phyloP scores from a whole-genome alignment of 2,113 vertebrate species.

The Antidorcas marsupialis region DNA sequence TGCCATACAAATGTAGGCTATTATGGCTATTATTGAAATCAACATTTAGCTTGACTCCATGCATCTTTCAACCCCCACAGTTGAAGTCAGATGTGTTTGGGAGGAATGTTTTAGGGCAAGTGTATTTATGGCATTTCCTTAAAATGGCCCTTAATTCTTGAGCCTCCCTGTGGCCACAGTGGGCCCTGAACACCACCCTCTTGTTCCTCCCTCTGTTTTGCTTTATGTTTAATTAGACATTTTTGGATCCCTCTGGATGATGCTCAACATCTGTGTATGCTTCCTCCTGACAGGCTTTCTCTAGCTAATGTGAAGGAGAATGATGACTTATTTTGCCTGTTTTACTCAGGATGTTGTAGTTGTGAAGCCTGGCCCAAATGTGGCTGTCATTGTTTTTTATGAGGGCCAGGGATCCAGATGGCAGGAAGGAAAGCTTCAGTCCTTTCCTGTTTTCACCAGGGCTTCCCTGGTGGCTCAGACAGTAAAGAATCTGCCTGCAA shows the following conservation, averaged over 20 bases:
- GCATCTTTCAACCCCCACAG: not conserved
- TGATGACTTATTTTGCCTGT: slow-evolving; percentile 44
- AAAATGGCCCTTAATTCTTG: not conserved
- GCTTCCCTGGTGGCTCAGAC: not conserved
- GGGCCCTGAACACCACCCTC: not conserved
- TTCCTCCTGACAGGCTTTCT: not conserved
- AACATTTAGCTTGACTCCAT: not conserved
- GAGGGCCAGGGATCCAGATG: not conserved
- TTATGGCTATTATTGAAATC: not conserved
- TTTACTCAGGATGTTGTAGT: slow-evolving; percentile 31
- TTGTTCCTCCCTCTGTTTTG: not conserved
- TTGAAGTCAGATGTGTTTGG: not conserved
- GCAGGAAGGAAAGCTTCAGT: not conserved
- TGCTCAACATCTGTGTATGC: slow-evolving; percentile 29
- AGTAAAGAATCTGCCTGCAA: not conserved
- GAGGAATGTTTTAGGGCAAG: not conserved
- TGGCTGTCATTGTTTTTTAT: slow-evolving; percentile 20
- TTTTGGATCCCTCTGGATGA: not conserved
- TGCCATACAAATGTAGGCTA: not conserved
- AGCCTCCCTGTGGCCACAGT: not conserved
- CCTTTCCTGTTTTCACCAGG: not conserved
- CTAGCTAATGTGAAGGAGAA: slow-evolving; percentile 11
- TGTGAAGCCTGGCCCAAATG: slow-evolving; percentile 3
- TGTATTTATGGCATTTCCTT: not conserved
- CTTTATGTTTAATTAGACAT: slow-evolving; percentile 10